Percentiles rank a stretch among this genome's conserved stretches.
These are phyloP conservation scores for Megatriorchis doriae DNA, from an alignment of 2,113 vertebrate genomes.

Conservation along the genomic window DNA sequence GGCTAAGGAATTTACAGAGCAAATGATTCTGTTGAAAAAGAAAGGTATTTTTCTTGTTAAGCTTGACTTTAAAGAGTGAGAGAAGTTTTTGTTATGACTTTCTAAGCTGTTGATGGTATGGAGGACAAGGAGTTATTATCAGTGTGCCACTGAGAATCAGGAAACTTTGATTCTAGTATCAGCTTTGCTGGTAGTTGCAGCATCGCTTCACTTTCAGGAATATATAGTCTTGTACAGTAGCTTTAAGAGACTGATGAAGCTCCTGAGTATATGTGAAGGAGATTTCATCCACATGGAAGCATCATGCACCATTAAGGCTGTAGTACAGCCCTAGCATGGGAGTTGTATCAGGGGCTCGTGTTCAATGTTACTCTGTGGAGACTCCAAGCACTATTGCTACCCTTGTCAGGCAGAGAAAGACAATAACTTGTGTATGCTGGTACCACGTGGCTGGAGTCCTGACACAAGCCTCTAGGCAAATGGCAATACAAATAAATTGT, in stretches of 20 bases:
- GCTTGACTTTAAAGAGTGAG: background rate
- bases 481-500: background rate
- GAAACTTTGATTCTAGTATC: background rate
- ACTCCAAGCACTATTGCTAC: background rate
- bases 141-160: background rate
- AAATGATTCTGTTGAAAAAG: background rate
- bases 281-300: background rate
- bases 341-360: background rate
- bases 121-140: background rate
- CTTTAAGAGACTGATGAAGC: background rate
- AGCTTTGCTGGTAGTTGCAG: background rate
- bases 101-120: background rate
- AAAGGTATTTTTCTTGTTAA: background rate
- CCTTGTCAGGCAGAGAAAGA: background rate
- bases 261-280: background rate
- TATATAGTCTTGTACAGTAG: background rate
- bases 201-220: background rate
- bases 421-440: background rate
- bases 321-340: background rate
- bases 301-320: background rate
- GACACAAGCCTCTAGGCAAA: background rate
- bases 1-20: background rate
- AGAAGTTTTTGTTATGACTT: background rate
- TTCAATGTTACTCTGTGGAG: background rate
- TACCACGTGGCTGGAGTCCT: background rate